Base-by-base conservation (phyloP, 2,888 invertebrate species). In the Brachynemurus nebulosus region DNA sequence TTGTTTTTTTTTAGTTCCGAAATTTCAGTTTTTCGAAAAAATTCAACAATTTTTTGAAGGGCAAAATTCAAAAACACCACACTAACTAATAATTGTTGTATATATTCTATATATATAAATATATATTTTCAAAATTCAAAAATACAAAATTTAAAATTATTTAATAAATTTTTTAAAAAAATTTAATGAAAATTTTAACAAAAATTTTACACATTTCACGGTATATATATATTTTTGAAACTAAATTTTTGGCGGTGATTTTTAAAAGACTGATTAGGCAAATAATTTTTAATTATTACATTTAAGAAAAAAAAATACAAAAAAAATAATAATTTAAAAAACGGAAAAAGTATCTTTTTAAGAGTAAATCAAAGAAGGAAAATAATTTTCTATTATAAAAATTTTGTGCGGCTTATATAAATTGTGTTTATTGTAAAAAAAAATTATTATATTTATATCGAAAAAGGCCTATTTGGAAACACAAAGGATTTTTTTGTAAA, bases 251-350 rank as follows among this genome's bases (percentile, higher is more conserved):
- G 37, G 37, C 37, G 37, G 37, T 37, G 37, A 37, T 37, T 37
- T 37, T 37, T 20, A 37, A 30, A 30, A 37, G 37, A 37, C 37
- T 37, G 37, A 37, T 37, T 37, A 37, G 37, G 37, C 37, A 37
- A 37, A 19, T 37, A 37, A 37, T 37, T 37, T 20, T 37, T 37
- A 37, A 18, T 37, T 37, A 37, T 12, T 20, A 37, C 18, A 20
- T 18, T 16, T 37, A 20, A 3, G 6, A 5, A 37, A 37, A 37
- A 37, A n/a, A 37, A 37, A 37, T 19, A 18, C 17, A 36, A 33
- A 33, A 33, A 8, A n/a, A 16, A 14, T 33, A n/a, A n/a, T n/a
- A n/a, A n/a, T n/a, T n/a, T n/a, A n/a, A n/a, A n/a, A n/a, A n/a
- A n/a, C n/a, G n/a, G n/a, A n/a, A n/a, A n/a, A n/a, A n/a, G n/a